Evolutionary conservation across 2,888 invertebrate species (phyloP).

Genomic region (Meteorus cinctellus): DNA sequence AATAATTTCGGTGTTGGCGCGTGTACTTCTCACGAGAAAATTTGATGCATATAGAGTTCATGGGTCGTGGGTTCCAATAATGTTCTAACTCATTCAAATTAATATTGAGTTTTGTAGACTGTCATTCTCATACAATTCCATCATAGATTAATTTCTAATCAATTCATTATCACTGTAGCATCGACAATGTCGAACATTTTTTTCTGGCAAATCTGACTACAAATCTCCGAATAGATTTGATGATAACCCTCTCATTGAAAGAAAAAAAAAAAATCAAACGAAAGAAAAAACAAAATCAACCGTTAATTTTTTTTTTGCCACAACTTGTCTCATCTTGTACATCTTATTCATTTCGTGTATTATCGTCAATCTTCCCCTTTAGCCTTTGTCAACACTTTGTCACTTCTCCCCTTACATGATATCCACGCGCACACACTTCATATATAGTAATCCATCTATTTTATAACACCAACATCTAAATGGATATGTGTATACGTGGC

Average conservation of each 20-base stretch:
- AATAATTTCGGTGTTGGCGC: constrained; percentile 30
- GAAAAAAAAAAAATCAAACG: background rate
- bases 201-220: too few species aligned
- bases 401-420: background rate
- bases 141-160: too few species aligned
- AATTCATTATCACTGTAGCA: too few species aligned
- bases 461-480: background rate
- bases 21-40: background rate
- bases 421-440: background rate
- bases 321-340: background rate
- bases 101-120: too few species aligned
- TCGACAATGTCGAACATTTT: too few species aligned
- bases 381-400: background rate
- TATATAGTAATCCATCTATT: constrained; percentile 8
- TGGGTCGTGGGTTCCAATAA: background rate
- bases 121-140: too few species aligned
- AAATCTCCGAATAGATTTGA: too few species aligned
- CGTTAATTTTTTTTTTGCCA: background rate
- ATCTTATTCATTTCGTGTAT: background rate
- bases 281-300: background rate
- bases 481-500: background rate
- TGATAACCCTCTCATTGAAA: too few species aligned
- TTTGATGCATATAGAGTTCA: background rate
- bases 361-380: background rate
- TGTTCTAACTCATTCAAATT: background rate